A percentile compares a stretch with the other conserved stretches of the same genome.
These are phyloP conservation scores for Lissonota sp. DNA, from an alignment of 2,888 invertebrate species.

Conservation along the genomic window DNA sequence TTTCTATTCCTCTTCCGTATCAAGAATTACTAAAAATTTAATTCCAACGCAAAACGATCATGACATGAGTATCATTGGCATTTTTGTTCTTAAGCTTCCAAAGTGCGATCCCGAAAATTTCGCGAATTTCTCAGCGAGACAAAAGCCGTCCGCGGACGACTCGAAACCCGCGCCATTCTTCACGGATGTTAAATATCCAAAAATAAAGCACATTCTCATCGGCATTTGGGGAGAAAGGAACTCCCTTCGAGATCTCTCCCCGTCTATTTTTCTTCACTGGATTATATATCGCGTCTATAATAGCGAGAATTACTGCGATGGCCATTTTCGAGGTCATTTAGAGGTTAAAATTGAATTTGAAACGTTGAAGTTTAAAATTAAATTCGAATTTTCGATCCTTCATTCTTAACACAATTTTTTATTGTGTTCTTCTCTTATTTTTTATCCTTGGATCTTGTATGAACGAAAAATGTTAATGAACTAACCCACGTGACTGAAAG, in stretches of 20 bases:
- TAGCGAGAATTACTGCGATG: background rate
- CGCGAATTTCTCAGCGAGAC: background rate
- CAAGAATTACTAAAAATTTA: background rate
- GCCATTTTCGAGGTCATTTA: conserved; percentile 8
- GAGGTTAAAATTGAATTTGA: too few species aligned
- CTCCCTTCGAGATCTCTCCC: conserved; percentile 70
- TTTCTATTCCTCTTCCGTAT: background rate
- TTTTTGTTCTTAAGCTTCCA: background rate
- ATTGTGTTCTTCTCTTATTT: conserved; percentile 59
- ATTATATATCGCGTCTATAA: background rate
- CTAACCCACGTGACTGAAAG: conserved; percentile 80
- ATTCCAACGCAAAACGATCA: too few species aligned
- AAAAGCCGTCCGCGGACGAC: background rate
- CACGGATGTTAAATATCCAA: conserved; percentile 32
- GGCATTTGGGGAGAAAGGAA: conserved; percentile 15
- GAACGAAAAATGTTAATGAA: conserved; percentile 70
- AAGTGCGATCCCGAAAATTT: background rate
- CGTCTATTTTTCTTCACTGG: conserved; percentile 70
- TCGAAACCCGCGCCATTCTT: conserved; percentile 12
- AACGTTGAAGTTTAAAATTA: too few species aligned
- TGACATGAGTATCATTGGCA: background rate
- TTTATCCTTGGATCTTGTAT: conserved; percentile 51
- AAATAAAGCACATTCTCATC: conserved; percentile 53
- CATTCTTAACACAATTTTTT: conserved; percentile 64
- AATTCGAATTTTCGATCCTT: conserved; percentile 35